Evolutionary conservation across 2,113 vertebrate genomes (phyloP).

Genomic region (Sorex fumeus): DNA sequence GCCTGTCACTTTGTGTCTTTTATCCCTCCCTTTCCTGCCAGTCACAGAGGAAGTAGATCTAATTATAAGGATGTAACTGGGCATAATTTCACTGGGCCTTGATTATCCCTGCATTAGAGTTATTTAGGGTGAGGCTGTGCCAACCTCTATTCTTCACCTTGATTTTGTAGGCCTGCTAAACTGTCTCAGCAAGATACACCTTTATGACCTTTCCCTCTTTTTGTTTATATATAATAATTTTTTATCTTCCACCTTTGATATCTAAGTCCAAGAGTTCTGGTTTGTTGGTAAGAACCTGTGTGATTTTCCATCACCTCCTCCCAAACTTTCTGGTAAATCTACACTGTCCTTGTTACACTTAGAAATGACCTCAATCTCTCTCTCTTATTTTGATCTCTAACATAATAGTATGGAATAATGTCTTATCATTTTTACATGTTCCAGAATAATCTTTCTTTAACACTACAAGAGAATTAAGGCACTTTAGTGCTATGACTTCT

Average conservation of each 20-base stretch:
- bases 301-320: background rate
- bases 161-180: background rate
- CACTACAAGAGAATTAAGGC: background rate
- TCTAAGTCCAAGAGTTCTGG: no score
- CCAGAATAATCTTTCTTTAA: background rate
- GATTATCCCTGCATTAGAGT: background rate
- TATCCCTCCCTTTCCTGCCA: background rate
- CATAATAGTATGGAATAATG: background rate
- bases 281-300: no score
- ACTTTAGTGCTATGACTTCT: background rate
- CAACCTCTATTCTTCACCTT: background rate
- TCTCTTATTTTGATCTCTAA: background rate
- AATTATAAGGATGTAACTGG: background rate
- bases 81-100: no score
- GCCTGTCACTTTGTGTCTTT: background rate
- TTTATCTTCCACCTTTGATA: no score
- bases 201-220: background rate
- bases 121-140: no score
- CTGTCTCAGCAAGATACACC: background rate
- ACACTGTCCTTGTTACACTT: background rate
- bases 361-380: background rate
- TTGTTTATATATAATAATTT: no score
- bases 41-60: background rate
- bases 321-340: background rate
- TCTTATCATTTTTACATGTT: background rate